phyloP scores from a whole-genome alignment of 2,113 vertebrate species.

The Menura novaehollandiae region DNA sequence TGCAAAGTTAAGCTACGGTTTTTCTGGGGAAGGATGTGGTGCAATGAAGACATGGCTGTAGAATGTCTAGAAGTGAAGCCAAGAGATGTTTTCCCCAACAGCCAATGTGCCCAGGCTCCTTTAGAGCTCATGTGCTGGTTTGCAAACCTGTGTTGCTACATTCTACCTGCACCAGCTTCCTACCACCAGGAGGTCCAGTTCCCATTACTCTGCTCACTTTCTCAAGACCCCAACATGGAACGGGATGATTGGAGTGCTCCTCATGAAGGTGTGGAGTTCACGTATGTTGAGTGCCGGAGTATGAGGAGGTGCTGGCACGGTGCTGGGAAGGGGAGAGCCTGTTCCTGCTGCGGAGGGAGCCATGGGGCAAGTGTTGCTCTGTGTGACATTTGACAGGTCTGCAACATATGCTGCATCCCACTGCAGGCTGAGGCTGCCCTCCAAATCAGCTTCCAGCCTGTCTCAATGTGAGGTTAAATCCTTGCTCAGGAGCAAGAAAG shows the following conservation, averaged over 20 bases:
- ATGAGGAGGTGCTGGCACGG: background rate
- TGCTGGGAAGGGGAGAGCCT: background rate
- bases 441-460: background rate
- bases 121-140: background rate
- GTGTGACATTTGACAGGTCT: slow-evolving; percentile 41
- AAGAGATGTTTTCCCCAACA: background rate
- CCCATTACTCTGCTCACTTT: background rate
- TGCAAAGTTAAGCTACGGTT: background rate
- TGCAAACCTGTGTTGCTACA: background rate
- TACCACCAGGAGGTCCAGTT: background rate
- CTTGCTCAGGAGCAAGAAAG: background rate
- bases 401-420: background rate
- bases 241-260: background rate
- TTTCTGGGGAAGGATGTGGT: rapidly evolving
- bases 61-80: background rate
- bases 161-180: background rate
- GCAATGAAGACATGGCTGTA: background rate
- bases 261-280: background rate
- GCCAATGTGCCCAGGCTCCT: background rate
- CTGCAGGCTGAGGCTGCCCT: background rate
- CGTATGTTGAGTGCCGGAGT: rapidly evolving
- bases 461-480: slow-evolving; percentile 4
- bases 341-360: rapidly evolving
- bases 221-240: background rate
- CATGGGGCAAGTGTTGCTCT: background rate